Evolutionary conservation across 2,797 vertebrate genomes (phyloP).

Genomic region (Pseudocheirus occidentalis): DNA sequence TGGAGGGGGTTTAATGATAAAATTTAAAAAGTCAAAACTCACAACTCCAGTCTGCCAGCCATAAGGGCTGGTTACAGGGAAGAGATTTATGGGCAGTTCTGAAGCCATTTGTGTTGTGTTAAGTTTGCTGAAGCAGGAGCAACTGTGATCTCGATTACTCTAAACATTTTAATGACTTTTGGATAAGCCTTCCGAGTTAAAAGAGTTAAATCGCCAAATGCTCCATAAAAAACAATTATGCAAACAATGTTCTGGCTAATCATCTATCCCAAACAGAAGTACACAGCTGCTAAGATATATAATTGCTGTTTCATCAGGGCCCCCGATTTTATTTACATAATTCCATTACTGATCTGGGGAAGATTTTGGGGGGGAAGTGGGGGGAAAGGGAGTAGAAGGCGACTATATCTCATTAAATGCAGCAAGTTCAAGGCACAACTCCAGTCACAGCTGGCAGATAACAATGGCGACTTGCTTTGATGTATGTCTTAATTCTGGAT

Average conservation of each 20-base stretch:
- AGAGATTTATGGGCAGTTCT: constrained; percentile 63
- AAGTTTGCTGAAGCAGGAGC: constrained; percentile 71
- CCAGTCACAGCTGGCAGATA: constrained; percentile 81
- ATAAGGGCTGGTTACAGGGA: constrained; percentile 46
- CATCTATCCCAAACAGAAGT: constrained; percentile 78
- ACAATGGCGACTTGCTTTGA: constrained; percentile 77
- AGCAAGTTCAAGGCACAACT: constrained; percentile 75
- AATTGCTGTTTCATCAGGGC: constrained; percentile 82
- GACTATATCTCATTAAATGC: constrained; percentile 82
- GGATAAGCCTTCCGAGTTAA: constrained; percentile 83
- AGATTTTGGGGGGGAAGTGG: constrained; percentile 30
- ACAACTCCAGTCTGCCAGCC: constrained; percentile 56
- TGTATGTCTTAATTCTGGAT: constrained; percentile 66
- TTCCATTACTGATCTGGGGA: constrained; percentile 80
- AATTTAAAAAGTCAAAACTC: constrained; percentile 65
- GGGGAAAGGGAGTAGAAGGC: constrained; percentile 20
- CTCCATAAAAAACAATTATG: constrained; percentile 84
- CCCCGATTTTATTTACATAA: constrained; percentile 83
- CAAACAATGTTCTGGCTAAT: constrained; percentile 86
- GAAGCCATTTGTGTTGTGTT: constrained; percentile 69
- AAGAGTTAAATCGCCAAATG: constrained; percentile 84
- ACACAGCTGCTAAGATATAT: constrained; percentile 83
- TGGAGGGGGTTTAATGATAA: constrained; percentile 68
- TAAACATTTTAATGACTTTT: constrained; percentile 83
- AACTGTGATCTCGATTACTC: constrained; percentile 75